phyloP scores from a whole-genome alignment of 2,888 invertebrate species.

The Venusia cambrica region DNA sequence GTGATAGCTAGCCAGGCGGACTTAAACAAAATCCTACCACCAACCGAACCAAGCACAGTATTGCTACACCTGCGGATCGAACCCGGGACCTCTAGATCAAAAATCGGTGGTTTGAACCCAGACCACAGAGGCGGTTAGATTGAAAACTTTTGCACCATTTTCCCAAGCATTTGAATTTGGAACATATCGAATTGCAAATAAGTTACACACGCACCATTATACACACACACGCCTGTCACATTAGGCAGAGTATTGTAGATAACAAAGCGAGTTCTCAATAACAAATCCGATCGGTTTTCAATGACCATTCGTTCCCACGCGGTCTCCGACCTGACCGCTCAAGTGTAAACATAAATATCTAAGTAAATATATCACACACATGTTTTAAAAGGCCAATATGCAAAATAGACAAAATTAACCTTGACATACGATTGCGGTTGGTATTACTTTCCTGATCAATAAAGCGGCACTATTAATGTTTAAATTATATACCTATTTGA shows the following conservation, averaged over 20 bases:
- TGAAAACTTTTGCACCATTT: no score
- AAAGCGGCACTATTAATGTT: slow-evolving; percentile 16
- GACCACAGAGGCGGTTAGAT: no score
- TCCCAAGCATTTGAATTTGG: no score
- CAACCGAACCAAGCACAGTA: no score
- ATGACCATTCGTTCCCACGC: slow-evolving; percentile 64
- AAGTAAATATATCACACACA: slow-evolving; percentile 35
- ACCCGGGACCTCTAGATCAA: no score
- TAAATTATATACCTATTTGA: slow-evolving; percentile 28
- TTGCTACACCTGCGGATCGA: no score
- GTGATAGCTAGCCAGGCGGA: no score
- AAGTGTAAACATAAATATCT: slow-evolving; percentile 35
- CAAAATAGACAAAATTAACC: slow-evolving; percentile 60
- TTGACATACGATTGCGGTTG: slow-evolving; percentile 54
- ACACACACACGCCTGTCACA: slow-evolving; percentile 6
- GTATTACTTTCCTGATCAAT: slow-evolving; percentile 28
- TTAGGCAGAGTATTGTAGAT: slow-evolving; percentile 6
- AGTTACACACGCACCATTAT: no score
- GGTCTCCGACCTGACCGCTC: slow-evolving; percentile 53
- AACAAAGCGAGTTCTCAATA: slow-evolving; percentile 18
- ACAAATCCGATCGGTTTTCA: slow-evolving; percentile 19
- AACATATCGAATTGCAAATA: no score
- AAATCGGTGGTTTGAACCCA: no score
- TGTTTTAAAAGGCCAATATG: slow-evolving; percentile 62
- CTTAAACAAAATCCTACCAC: no score